Conservation (phyloP, 2,888 invertebrate species). For the Leptothorax acervorum region DNA sequence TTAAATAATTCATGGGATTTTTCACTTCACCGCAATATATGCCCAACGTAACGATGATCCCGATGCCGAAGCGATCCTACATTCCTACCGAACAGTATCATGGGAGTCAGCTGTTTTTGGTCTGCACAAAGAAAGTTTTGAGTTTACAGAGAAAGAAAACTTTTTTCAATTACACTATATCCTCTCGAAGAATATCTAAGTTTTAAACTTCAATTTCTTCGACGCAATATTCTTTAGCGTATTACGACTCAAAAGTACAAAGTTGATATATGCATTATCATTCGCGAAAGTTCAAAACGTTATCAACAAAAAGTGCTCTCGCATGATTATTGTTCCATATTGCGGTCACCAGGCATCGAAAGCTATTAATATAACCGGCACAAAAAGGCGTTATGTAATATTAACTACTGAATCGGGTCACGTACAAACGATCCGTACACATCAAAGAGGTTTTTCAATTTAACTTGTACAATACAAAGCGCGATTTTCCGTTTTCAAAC, state of each 20-base stretch:
- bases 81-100: background rate
- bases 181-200: background rate
- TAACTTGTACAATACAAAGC: constrained; percentile 11
- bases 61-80: constrained; percentile 3
- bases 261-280: background rate
- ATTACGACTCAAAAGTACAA: background rate
- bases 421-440: constrained; percentile 46
- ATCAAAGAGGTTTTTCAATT: constrained; percentile 27
- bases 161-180: background rate
- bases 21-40: constrained; percentile 58
- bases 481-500: constrained; percentile 3
- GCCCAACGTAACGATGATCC: constrained; percentile 32
- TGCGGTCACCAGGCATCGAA: constrained; percentile 4
- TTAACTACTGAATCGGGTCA: constrained; percentile 64
- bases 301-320: constrained; percentile 20
- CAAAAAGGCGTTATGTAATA: constrained; percentile 26
- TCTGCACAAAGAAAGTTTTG: background rate
- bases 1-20: constrained; percentile 83
- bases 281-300: constrained; percentile 22
- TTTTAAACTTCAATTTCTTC: background rate
- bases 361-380: constrained; percentile 34
- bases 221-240: background rate
- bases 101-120: constrained; percentile 28
- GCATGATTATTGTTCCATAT: constrained; percentile 20
- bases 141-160: background rate